Evolutionary conservation across 2,888 invertebrate genomes (phyloP), one percentile per base, ranked within the genome.

Genomic region (Acholoe squamosa): DNA sequence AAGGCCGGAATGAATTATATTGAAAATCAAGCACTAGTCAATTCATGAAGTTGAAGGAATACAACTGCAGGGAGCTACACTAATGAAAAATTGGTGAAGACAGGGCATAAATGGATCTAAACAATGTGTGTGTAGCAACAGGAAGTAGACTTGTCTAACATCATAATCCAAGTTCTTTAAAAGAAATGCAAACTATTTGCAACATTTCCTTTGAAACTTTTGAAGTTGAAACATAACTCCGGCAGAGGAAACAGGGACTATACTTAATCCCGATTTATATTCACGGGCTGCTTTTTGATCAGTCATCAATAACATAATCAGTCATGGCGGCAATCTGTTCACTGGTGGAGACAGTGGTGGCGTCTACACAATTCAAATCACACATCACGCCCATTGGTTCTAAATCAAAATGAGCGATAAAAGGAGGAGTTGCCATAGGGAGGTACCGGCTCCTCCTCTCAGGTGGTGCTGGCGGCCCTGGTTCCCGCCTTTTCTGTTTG

Each of bases 401-500:
- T 80, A 80, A 80, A 80, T 80, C 80, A 80, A 34, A 34, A 19
- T 43, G 43, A 5, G 80, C 71, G 34, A 34, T 80, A 25, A 80
- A 80, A 80, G 80, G 80, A 43, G 80, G 80, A 16, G 76, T 14
- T 14, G 25, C 14, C n/a, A 25, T 5, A 14, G 28, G 76, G 28
- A 25, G 31, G 76, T 76, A 10, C 31, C 76, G 28, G 7, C 76
- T 31, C 76, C 76, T 31, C 76, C 76, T 31, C 16, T 31, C 76
- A 76, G 76, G 31, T 28, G 76, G 76, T 31, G 76, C 76, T 25
- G 28, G 28, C 5, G 31, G 31, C 76, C 5, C 43, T n/a, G 61
- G 61, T n/a, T 61, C 22, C 33, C 80, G 34, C 16, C 80, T 14
- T 80, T 80, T 80, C 22, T 80, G 80, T 80, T 80, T 80, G 80